Evolutionary conservation across 2,113 vertebrate species (phyloP).

Genomic region (Poeciliopsis turrubarensis): DNA sequence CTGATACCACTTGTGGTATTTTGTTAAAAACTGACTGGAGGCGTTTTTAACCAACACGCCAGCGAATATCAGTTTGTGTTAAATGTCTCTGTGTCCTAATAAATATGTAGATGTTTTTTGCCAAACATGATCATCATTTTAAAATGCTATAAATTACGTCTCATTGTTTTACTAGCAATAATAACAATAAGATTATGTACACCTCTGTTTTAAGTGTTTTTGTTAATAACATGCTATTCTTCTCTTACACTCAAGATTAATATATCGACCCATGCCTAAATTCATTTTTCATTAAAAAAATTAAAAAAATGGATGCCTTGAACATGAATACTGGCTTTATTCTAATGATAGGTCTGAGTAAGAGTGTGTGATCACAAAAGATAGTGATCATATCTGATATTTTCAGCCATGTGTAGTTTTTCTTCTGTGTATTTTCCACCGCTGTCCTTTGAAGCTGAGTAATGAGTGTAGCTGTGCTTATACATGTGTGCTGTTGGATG

Average conservation of each 20-base stretch:
- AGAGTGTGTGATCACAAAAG: constrained; percentile 10
- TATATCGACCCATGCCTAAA: background rate
- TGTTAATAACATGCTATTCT: background rate
- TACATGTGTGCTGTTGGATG: constrained; percentile 30
- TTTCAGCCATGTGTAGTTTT: constrained; percentile 10
- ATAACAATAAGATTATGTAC: background rate
- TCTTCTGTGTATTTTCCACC: constrained; percentile 33
- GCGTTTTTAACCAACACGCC: background rate
- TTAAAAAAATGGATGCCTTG: background rate
- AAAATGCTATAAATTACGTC: no score
- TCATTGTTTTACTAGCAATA: background rate
- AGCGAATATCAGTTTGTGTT: background rate
- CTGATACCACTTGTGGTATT: no score
- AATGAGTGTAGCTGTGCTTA: constrained; percentile 25
- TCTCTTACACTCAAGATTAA: background rate
- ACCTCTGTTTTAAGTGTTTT: background rate
- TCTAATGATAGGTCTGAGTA: background rate
- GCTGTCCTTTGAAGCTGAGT: constrained; percentile 38
- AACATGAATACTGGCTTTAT: constrained; percentile 13
- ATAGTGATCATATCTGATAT: constrained; percentile 11
- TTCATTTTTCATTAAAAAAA: background rate
- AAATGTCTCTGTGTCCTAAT: background rate
- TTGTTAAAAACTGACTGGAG: background rate
- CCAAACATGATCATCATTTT: no score
- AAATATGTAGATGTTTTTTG: background rate